phyloP scores from a whole-genome alignment of 2,113 vertebrate genomes.

The Gasterosteus nipponicus region DNA sequence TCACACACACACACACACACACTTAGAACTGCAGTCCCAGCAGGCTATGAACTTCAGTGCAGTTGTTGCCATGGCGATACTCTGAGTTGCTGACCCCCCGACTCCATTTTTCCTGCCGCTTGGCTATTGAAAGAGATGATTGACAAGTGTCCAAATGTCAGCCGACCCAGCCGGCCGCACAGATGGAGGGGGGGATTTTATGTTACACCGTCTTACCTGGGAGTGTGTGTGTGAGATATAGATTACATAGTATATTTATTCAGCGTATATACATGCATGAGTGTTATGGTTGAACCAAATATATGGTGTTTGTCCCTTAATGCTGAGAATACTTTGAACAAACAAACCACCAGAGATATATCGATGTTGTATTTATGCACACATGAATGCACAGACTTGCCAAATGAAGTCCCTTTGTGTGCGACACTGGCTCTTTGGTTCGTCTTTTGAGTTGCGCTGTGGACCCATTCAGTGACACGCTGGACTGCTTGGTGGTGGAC shows the following conservation, averaged over 20 bases:
- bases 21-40: slow-evolving; percentile 76
- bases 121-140: slow-evolving; percentile 83
- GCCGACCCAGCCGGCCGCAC: slow-evolving; percentile 77
- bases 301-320: slow-evolving; percentile 23
- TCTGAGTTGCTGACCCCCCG: slow-evolving; percentile 79
- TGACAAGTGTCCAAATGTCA: slow-evolving; percentile 85
- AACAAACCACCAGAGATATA: slow-evolving; percentile 16
- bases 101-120: slow-evolving; percentile 78
- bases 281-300: slow-evolving; percentile 18
- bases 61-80: slow-evolving; percentile 81
- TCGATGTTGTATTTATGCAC: slow-evolving; percentile 19
- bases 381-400: slow-evolving; percentile 38
- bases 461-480: slow-evolving; percentile 63
- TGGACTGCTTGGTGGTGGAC: slow-evolving; percentile 30
- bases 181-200: slow-evolving; percentile 63
- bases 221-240: slow-evolving; percentile 26
- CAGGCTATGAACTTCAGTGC: slow-evolving; percentile 81
- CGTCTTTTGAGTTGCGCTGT: slow-evolving; percentile 58
- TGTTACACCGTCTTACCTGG: slow-evolving; percentile 64
- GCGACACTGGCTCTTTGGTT: slow-evolving; percentile 55
- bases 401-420: slow-evolving; percentile 64
- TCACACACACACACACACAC: slow-evolving; percentile 39
- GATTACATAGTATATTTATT: background rate
- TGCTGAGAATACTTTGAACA: slow-evolving; percentile 23
- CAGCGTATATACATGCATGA: background rate